phyloP scores from a whole-genome alignment of 2,797 vertebrate genomes.

The Rhinatrema bivittatum region DNA sequence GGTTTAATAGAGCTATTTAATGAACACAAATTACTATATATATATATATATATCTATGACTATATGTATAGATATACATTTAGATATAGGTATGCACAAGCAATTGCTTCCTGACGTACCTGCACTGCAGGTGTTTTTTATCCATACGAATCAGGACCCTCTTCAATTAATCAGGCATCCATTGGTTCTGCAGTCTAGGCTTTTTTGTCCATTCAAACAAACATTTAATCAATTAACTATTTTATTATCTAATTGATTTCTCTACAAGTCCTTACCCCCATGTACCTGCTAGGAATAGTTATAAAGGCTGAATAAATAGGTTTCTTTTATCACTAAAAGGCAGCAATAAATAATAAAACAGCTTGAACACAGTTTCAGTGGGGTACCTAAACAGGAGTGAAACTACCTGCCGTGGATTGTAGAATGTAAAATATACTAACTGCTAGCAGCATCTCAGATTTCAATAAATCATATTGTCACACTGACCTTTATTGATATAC shows the following conservation, averaged over 20 bases:
- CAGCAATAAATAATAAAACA: conserved; percentile 54
- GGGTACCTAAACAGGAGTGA: conserved; percentile 37
- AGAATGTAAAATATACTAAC: conserved; percentile 42
- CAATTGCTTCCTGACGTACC: conserved; percentile 33
- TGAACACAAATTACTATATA: too few relatives aligned
- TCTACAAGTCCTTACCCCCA: conserved; percentile 40
- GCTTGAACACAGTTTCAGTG: conserved; percentile 40
- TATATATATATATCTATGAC: too few relatives aligned
- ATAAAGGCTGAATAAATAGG: conserved; percentile 49
- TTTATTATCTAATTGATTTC: conserved; percentile 66
- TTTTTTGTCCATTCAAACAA: conserved; percentile 38
- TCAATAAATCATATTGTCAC: conserved; percentile 54
- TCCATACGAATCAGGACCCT: conserved; percentile 14
- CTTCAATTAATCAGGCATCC: conserved; percentile 48
- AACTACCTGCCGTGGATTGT: conserved; percentile 44
- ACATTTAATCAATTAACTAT: conserved; percentile 63
- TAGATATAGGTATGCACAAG: conserved; percentile 18
- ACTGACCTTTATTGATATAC: conserved; percentile 56
- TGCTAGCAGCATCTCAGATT: conserved; percentile 29
- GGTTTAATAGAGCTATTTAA: conserved; percentile 20
- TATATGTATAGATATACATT: too few relatives aligned
- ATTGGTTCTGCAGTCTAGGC: conserved; percentile 43
- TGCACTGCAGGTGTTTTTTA: conserved; percentile 35
- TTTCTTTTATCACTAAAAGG: conserved; percentile 50
- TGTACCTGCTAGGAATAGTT: conserved; percentile 39